phyloP scores from a whole-genome alignment of 1,140 invertebrate species.

The Drosophila sucinea region DNA sequence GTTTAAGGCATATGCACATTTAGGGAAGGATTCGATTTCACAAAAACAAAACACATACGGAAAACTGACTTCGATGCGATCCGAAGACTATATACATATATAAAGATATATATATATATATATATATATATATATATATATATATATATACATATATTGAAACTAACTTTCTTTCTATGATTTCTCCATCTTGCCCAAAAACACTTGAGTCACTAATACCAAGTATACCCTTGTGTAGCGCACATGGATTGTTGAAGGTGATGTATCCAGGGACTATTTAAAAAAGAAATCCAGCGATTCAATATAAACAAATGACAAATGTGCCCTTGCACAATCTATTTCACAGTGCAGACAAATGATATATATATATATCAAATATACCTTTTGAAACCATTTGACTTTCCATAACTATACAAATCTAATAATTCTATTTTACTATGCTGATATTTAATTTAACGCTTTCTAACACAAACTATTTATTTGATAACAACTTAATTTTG shows the following conservation, averaged over 20 bases:
- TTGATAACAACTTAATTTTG: too few species aligned
- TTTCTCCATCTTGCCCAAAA: neutral
- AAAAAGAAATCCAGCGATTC: too few species aligned
- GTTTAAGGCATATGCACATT: conserved; percentile 1
- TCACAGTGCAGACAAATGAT: too few species aligned
- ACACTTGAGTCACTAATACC: neutral
- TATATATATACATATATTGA: neutral
- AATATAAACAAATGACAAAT: too few species aligned
- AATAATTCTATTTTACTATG: neutral
- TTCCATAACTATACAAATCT: neutral
- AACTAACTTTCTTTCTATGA: neutral
- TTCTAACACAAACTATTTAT: too few species aligned
- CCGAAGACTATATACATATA: neutral
- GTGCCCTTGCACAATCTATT: too few species aligned
- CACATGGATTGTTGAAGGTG: too few species aligned
- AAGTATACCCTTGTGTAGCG: neutral
- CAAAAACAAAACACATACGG: neutral
- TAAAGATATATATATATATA: neutral
- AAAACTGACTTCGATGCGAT: neutral
- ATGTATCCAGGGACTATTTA: too few species aligned
- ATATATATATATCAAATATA: too few species aligned
- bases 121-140: neutral
- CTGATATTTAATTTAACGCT: too few species aligned
- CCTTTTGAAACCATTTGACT: neutral
- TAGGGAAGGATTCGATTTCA: conserved; percentile 12